phyloP scores from a whole-genome alignment of 2,113 vertebrate species.

The Saguinus imperator region DNA sequence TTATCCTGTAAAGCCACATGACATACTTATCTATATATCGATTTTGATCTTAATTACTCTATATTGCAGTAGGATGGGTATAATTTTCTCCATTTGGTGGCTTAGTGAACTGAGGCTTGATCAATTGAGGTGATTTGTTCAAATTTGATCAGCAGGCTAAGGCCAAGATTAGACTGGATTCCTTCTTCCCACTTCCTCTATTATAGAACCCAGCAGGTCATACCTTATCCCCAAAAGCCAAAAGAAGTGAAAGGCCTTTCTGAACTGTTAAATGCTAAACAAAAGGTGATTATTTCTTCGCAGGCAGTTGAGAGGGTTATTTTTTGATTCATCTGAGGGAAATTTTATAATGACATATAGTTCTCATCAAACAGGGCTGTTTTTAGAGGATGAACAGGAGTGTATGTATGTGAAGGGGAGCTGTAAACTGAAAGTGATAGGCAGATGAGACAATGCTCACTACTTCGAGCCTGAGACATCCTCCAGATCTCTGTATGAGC shows the following conservation, averaged over 20 bases:
- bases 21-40: neutral
- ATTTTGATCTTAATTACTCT: conserved; percentile 30
- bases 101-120: neutral
- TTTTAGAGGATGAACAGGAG: neutral
- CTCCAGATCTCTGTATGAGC: neutral
- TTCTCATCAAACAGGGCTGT: neutral
- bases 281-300: conserved; percentile 7
- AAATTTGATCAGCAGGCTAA: neutral
- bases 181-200: neutral
- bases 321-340: conserved; percentile 2
- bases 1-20: neutral
- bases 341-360: neutral
- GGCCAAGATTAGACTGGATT: conserved; percentile 16
- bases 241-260: neutral
- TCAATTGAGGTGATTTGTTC: conserved; percentile 7
- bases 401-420: neutral
- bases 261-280: neutral
- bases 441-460: neutral
- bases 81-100: conserved; percentile 7
- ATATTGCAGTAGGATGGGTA: no score
- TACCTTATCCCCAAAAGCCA: neutral
- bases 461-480: neutral
- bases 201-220: neutral
- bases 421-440: neutral
- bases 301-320: neutral